Percentiles rank a stretch among this genome's conserved stretches.
Evolutionary conservation across 2,113 vertebrate species (phyloP).

Genomic region (Tringa solitaria): DNA sequence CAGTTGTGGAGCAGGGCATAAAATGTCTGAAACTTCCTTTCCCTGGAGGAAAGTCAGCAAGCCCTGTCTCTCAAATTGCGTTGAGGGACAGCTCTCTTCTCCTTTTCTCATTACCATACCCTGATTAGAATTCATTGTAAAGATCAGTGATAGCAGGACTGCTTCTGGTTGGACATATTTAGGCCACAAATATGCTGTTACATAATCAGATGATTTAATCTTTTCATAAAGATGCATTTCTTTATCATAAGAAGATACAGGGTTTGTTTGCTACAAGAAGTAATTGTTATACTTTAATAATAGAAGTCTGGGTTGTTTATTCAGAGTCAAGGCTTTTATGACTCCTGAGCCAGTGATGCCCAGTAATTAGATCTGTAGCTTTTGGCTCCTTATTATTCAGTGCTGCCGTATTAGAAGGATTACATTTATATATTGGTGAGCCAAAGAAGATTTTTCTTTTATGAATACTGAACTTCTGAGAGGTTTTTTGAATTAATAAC

Average conservation of each 20-base stretch:
- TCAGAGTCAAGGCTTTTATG: conserved; percentile 24
- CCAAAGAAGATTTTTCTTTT: conserved; percentile 54
- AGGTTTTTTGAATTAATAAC: conserved; percentile 42
- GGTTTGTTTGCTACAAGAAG: background rate
- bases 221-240: conserved; percentile 35
- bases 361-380: conserved; percentile 52
- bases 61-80: background rate
- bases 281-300: conserved; percentile 23
- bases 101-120: background rate
- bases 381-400: conserved; percentile 21
- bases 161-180: conserved; percentile 9
- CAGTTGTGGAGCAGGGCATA: background rate
- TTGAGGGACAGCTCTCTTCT: background rate
- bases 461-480: conserved; percentile 40
- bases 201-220: conserved; percentile 35
- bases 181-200: conserved; percentile 16
- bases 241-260: conserved; percentile 2
- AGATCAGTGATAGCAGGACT: background rate
- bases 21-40: background rate
- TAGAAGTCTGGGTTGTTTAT: background rate
- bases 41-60: background rate
- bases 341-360: conserved; percentile 7
- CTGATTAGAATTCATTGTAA: conserved; percentile 23
- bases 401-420: background rate
- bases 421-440: conserved; percentile 35